A percentile compares a stretch with the other conserved stretches of the same genome.
phyloP scores from a whole-genome alignment of 2,888 invertebrate genomes.

The Byasa hedistus region DNA sequence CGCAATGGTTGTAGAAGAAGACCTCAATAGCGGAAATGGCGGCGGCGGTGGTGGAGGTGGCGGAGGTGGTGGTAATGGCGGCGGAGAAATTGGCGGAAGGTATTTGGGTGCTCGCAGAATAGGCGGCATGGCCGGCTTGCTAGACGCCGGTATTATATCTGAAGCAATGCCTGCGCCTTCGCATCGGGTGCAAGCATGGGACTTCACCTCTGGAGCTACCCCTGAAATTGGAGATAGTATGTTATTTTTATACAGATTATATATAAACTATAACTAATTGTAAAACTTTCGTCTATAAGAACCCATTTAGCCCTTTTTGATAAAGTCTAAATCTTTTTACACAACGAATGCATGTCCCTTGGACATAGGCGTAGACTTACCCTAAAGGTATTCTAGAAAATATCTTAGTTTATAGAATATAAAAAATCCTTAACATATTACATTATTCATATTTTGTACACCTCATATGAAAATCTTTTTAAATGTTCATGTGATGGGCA shows the following conservation, averaged over 20 bases:
- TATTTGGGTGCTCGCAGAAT: conserved; percentile 49
- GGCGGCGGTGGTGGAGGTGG: conserved; percentile 34
- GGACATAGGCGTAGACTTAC: no score
- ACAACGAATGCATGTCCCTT: no score
- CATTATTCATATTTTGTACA: no score
- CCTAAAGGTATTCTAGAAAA: no score
- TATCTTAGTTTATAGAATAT: no score
- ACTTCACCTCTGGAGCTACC: conserved; percentile 84
- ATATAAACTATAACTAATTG: no score
- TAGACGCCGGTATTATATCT: conserved; percentile 70
- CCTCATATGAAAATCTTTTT: no score
- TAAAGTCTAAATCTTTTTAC: no score
- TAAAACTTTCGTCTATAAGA: not conserved
- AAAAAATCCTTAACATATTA: no score
- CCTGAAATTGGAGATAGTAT: conserved; percentile 87
- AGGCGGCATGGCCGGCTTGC: conserved; percentile 63
- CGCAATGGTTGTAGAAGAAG: conserved; percentile 75
- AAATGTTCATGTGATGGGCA: no score
- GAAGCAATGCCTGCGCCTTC: conserved; percentile 82
- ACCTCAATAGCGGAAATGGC: conserved; percentile 40
- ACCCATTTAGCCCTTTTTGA: no score
- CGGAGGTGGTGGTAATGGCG: conserved; percentile 24
- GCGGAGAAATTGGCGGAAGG: conserved; percentile 42
- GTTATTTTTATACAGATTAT: conserved; percentile 2
- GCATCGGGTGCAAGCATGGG: conserved; percentile 92